Percentiles rank a stretch among this genome's conserved stretches.
Evolutionary conservation across 1,140 invertebrate species (phyloP).

Genomic region (Drosophila pallidifrons): DNA sequence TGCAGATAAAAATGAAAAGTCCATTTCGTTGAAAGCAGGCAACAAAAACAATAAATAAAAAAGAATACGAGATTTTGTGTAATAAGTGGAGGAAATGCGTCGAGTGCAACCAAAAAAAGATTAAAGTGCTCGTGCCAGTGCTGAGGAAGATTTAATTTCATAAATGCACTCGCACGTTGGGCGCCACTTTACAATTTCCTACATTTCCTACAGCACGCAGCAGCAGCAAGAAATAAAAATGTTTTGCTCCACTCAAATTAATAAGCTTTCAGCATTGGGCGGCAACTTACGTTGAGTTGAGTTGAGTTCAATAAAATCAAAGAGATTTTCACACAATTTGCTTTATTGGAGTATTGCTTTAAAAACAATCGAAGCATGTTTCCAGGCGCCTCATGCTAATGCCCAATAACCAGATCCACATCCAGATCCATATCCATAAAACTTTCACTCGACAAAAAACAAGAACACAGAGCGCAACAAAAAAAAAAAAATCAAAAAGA

Average conservation of each 20-base stretch:
- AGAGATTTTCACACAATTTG: slow-evolving; percentile 45
- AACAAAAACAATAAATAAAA: slow-evolving; percentile 4
- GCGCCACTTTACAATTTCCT: not conserved
- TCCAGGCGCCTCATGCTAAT: slow-evolving; percentile 6
- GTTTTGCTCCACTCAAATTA: not conserved
- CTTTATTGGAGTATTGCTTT: slow-evolving; percentile 1
- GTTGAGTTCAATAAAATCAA: slow-evolving; percentile 33
- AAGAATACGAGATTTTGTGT: not conserved
- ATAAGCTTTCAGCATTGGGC: not conserved
- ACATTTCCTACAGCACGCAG: not conserved
- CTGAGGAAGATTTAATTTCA: not conserved
- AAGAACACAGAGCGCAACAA: not conserved
- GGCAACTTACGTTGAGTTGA: not conserved
- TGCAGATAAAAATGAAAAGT: slow-evolving; percentile 19
- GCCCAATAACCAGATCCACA: slow-evolving; percentile 25
- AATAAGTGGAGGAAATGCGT: slow-evolving; percentile 12
- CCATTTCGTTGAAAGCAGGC: not conserved
- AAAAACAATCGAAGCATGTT: slow-evolving; percentile 26
- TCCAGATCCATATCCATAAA: slow-evolving; percentile 38
- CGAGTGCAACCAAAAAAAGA: slow-evolving; percentile 11
- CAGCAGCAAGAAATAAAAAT: not conserved
- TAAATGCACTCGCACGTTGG: slow-evolving; percentile 6
- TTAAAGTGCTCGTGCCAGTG: not conserved
- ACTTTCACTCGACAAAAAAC: slow-evolving; percentile 13
- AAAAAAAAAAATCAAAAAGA: slow-evolving; percentile 17